Evolutionary conservation across 2,888 invertebrate species (phyloP), one percentile per base, ranked within the genome.

Genomic region (Blastobasis adustella): DNA sequence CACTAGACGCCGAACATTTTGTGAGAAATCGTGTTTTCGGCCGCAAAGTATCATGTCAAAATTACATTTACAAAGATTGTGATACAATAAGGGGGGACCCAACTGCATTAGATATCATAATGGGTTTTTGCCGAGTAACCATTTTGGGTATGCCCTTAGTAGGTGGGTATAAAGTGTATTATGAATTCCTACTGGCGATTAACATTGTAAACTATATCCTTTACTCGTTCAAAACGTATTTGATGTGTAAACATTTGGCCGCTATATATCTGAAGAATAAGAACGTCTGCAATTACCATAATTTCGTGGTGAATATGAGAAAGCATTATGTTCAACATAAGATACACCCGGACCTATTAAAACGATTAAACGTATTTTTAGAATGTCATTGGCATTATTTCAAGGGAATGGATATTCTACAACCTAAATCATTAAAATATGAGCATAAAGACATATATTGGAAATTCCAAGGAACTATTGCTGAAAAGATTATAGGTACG

Each of bases 351-450:
- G 69, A 71, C 51, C 62, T 84, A 41, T 55, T 80, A 47, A 69
- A 58, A 49, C 73, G 82, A 6, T 60, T 85, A 37, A 65, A 79
- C 41, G 71, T 63, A 53, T 83, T 82, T 63, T 64, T 84, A 45
- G n/a, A 57, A 10, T 83, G 83, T 45, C 79, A 83, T 54, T 85
- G 83, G 81, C 81, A 77, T 56, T 78, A 81, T 61, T 76, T 73
- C 52, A 65, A 69, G 45, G 82, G 83, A 5, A 66, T 66, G 51
- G 79, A 82, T 55, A 67, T 82, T 0, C 63, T 81, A 61, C 59
- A 75, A 43, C 72, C 76, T 3, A 71, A 72, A 55, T 50, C 64
- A 5, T 55, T 80, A 47, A 71, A 67, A 57, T 58, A 73, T 50
- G 82, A 82, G 55, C 80, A 84, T 6, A 76, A 70, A 57, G 79